Evolutionary conservation across 1,140 invertebrate species (phyloP), one percentile per base, ranked within the genome.

Genomic region (Cataglyphis hispanica): DNA sequence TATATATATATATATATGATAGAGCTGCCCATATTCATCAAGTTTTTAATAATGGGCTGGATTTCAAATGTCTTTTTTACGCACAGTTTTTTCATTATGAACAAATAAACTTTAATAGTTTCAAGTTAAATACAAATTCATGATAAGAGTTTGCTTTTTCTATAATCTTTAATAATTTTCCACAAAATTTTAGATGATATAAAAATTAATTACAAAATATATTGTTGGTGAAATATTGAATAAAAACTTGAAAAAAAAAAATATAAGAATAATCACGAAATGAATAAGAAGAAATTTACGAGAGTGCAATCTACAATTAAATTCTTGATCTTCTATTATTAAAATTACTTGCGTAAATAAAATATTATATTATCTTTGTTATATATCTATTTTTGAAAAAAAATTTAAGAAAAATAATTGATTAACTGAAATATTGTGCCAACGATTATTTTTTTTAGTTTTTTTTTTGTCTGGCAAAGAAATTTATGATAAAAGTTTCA

Each of bases 401-500:
- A 75, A 37, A 31, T 31, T 83, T 25, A 1, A 16, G 46, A 60
- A 78, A 85, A 78, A 34, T 56, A 46, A 60, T 67, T 75, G 53
- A 64, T 75, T 46, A 63, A 37, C 10, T 69, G 50, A 56, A 31
- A 87, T 67, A 75, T 84, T 61, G 77, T 66, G 50, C 77, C 77
- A n/a, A 78, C 86, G 67, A 85, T 88, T 63, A 88, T 89, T 88
- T 87, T 89, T 87, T 87, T 86, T 80, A 74, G 58, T 85, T 85
- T 88, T 53, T 87, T 61, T 81, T 58, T 53, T 60, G 10, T 69
- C 78, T 53, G 56, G 31, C 13, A 27, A 69, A 56, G 53, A 85
- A 81, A 89, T 89, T 85, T 88, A 85, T 88, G 84, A 89, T 80
- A 84, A 89, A 89, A 88, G 86, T 88, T 89, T 80, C 64, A 46